A percentile compares a stretch with the other conserved stretches of the same genome.
phyloP scores from a whole-genome alignment of 92 coral and sea anemone species.

The Porites evermanni region DNA sequence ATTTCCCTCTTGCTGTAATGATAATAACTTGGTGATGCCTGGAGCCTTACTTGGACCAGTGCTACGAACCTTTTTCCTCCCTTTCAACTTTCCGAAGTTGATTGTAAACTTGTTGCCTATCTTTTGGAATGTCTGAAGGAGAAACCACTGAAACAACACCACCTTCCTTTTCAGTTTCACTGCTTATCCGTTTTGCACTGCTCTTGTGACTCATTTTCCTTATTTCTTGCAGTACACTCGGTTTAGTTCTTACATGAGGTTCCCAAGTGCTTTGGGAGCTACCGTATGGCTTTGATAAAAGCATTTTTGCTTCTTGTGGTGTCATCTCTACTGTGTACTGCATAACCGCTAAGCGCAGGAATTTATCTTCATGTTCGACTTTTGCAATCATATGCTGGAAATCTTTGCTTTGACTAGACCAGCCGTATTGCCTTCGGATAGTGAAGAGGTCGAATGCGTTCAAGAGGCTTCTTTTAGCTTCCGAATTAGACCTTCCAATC shows the following conservation, averaged over 20 bases:
- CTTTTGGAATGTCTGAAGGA: conserved; percentile 65
- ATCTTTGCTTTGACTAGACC: no score
- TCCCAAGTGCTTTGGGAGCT: not conserved
- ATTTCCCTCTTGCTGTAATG: not conserved
- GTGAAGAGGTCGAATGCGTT: no score
- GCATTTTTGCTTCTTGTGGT: conserved; percentile 4
- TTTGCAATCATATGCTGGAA: not conserved
- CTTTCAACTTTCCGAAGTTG: conserved; percentile 53
- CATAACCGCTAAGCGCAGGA: conserved; percentile 35
- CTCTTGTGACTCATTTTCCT: conserved; percentile 44
- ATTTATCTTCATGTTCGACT: conserved; percentile 17
- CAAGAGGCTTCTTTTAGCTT: no score
- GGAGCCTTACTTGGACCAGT: conserved; percentile 61
- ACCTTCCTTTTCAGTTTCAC: conserved; percentile 51
- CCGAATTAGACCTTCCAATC: not conserved
- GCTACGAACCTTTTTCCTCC: conserved; percentile 54
- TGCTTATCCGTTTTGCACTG: conserved; percentile 61
- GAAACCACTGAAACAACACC: conserved; percentile 54
- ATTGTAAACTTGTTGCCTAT: conserved; percentile 66
- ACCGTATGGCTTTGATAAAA: not conserved
- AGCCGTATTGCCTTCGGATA: no score
- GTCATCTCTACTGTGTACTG: conserved; percentile 38
- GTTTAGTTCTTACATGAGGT: conserved; percentile 67
- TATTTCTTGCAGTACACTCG: conserved; percentile 55
- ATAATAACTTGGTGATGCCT: conserved; percentile 64